Evolutionary conservation across 1,140 invertebrate species (phyloP).

Genomic region (Drosophila setifemur): DNA sequence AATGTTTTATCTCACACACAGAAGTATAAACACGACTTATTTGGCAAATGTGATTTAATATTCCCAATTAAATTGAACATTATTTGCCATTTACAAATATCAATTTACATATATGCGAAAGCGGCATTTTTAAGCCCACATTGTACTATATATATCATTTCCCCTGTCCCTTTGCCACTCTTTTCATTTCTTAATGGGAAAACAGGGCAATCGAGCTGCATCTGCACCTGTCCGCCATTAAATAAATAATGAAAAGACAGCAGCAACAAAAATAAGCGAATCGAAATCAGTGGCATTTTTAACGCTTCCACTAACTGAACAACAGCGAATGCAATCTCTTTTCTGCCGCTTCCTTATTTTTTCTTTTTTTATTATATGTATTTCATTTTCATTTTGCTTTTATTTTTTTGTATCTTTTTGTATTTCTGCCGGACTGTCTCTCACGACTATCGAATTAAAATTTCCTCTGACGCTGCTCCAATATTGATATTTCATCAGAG

Average conservation of each 20-base stretch:
- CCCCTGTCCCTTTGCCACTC: background rate
- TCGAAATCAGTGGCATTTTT: constrained; percentile 62
- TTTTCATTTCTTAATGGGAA: constrained; percentile 61
- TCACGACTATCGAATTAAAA: constrained; percentile 69
- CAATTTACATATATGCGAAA: constrained; percentile 9
- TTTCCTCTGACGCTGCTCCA: constrained; percentile 37
- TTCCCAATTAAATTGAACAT: background rate
- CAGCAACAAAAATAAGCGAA: constrained; percentile 26
- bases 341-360: too few species aligned
- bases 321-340: constrained; percentile 33
- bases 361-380: background rate
- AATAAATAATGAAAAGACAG: constrained; percentile 47
- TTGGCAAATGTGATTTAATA: constrained; percentile 5
- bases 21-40: background rate
- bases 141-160: background rate
- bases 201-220: constrained; percentile 33
- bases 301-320: constrained; percentile 46
- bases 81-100: constrained; percentile 25
- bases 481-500: constrained; percentile 68
- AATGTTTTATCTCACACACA: background rate
- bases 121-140: constrained; percentile 7
- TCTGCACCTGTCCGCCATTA: constrained; percentile 49
- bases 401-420: background rate
- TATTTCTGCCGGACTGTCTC: constrained; percentile 14
- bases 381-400: background rate